Percentiles rank a stretch among this genome's conserved stretches.
Evolutionary conservation across 2,797 vertebrate genomes (phyloP).

Genomic region (Manis crassicaudata): DNA sequence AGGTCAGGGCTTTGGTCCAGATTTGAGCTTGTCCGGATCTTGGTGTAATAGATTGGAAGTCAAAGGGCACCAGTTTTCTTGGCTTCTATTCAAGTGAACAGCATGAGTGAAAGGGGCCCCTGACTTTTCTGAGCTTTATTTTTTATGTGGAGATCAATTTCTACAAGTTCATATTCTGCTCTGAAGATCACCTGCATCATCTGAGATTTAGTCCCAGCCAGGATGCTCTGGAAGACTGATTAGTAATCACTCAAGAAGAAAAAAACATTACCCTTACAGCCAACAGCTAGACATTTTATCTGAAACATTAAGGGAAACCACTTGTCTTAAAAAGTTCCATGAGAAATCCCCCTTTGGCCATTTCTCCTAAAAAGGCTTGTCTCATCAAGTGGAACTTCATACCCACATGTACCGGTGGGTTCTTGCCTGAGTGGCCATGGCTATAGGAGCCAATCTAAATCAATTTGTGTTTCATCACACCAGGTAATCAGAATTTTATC

Average conservation of each 20-base stretch:
- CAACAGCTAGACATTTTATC: neutral
- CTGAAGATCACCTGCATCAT: neutral
- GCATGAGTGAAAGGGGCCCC: neutral
- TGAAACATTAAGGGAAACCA: neutral
- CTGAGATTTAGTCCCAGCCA: neutral
- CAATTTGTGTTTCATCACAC: neutral
- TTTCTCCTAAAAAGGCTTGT: neutral
- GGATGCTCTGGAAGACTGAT: neutral
- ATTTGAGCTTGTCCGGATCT: slow-evolving; percentile 29
- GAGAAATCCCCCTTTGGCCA: neutral
- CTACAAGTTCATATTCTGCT: neutral
- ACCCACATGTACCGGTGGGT: neutral
- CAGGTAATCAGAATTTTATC: neutral
- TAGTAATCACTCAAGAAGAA: neutral
- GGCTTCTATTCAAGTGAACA: slow-evolving; percentile 31
- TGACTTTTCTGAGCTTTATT: slow-evolving; percentile 37
- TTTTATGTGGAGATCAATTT: slow-evolving; percentile 47
- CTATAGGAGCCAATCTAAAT: neutral
- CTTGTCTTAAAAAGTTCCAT: neutral
- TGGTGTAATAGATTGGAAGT: neutral
- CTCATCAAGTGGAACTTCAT: neutral
- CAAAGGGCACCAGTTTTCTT: slow-evolving; percentile 15
- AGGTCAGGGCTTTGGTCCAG: neutral
- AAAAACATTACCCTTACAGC: neutral
- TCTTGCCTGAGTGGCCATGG: neutral